Percentiles rank a stretch among this genome's conserved stretches.
phyloP scores from a whole-genome alignment of 2,113 vertebrate species.

The Hemibagrus wyckioides region DNA sequence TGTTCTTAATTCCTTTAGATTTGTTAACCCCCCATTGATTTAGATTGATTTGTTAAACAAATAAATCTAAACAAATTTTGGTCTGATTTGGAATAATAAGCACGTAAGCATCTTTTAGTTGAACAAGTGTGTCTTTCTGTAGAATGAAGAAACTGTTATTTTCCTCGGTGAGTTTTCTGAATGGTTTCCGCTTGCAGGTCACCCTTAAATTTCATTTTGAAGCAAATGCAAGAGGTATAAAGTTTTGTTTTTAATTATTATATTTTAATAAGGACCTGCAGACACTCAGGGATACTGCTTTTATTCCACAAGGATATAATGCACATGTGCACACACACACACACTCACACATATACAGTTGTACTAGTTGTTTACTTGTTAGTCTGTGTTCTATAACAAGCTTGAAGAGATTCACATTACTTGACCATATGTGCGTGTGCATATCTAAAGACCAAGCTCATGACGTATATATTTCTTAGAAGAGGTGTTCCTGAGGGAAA shows the following conservation, averaged over 20 bases:
- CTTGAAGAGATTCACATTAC: background rate
- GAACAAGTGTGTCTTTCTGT: background rate
- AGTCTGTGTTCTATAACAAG: background rate
- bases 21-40: too few species aligned
- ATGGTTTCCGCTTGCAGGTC: background rate
- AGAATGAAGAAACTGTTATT: background rate
- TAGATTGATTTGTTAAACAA: too few species aligned
- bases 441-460: background rate
- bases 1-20: background rate
- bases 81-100: background rate
- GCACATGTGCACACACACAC: background rate
- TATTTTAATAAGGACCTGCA: background rate
- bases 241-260: background rate
- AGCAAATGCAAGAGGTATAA: background rate
- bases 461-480: background rate
- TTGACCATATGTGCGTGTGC: background rate
- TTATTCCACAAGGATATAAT: background rate
- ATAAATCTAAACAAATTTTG: background rate
- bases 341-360: background rate
- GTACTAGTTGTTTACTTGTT: background rate
- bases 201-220: background rate
- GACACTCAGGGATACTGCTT: too few species aligned
- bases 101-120: background rate
- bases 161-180: background rate
- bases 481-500: background rate